Evolutionary conservation across 2,797 vertebrate genomes (phyloP), one percentile per base, ranked within the genome.

Genomic region (Florisuga fusca): DNA sequence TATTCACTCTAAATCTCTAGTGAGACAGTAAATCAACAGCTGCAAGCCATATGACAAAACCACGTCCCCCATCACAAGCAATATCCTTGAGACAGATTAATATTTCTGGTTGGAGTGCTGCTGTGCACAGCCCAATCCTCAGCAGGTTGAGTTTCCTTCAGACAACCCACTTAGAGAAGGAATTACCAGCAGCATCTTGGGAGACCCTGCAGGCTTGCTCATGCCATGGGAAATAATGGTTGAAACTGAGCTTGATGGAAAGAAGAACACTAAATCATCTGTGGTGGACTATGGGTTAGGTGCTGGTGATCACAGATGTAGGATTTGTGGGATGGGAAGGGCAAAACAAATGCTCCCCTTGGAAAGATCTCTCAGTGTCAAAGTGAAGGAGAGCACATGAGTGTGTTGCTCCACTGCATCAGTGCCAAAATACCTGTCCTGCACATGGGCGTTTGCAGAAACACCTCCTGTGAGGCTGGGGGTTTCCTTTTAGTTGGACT

Each of bases 51-150:
- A 50, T 16, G 34, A 87, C 36, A 86, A 55, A 86, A 45, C 61
- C 41, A 36, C 0, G 1, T 55, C 33, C n/a, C 16, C 19, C 41
- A 6, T 25, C 50, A 34, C 57, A 62, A 57, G 62, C 26, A 25
- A 12, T 51, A 43, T 57, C 25, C 41, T 58, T 36, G 45, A 67
- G 58, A 63, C 25, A 50, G 31, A 38, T 22, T 14, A 82, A 43
- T 0, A 0, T 33, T 84, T 66, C 83, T 82, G 51, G n/a, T 5
- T 74, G 67, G 53, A 74, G 67, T 48, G 36, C 9, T 0, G 2
- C n/a, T 36, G 43, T 67, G 64, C 4, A 1, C 27, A 68, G 14
- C 34, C 50, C 18, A 3, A 36, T 72, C 55, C 29, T 58, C 46
- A 64, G 59, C 54, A 80, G 26, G 45, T 0, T 73, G 82, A n/a